Evolutionary conservation across 2,113 vertebrate genomes (phyloP).

Genomic region (Toxostoma redivivum): DNA sequence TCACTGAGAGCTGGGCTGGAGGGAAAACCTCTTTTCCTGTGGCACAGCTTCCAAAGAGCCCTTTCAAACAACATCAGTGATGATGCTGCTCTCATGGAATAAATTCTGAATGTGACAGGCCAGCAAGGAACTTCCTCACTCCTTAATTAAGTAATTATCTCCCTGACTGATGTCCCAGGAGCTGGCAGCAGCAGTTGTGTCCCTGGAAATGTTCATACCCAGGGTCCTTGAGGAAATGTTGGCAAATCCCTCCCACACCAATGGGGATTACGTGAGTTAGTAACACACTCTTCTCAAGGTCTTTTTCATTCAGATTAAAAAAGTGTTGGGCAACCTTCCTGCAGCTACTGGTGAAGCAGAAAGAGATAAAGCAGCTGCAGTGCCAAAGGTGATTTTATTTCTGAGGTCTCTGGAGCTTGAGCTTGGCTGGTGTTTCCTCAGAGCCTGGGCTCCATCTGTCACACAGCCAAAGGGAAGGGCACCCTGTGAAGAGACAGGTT

Average conservation of each 20-base stretch:
- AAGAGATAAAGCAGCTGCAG: not conserved
- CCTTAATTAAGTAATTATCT: not conserved
- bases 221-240: not conserved
- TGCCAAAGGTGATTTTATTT: not conserved
- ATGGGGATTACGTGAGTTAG: not conserved
- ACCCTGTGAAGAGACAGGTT: not conserved
- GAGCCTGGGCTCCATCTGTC: not conserved
- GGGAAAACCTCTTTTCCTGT: not conserved
- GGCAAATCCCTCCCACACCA: not conserved
- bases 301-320: not conserved
- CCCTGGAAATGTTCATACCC: not conserved
- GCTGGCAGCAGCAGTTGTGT: not conserved
- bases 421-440: not conserved
- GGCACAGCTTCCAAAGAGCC: not conserved
- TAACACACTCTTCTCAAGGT: not conserved
- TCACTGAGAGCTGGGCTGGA: not conserved
- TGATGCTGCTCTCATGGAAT: not conserved
- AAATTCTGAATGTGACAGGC: not conserved
- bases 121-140: not conserved
- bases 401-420: not conserved
- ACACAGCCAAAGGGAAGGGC: not conserved
- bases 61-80: not conserved
- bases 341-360: not conserved
- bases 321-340: not conserved
- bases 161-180: not conserved